Percentiles rank a stretch among this genome's conserved stretches.
Evolutionary conservation across 2,113 vertebrate species (phyloP).

Genomic region (Ptychochromis oligacanthus): DNA sequence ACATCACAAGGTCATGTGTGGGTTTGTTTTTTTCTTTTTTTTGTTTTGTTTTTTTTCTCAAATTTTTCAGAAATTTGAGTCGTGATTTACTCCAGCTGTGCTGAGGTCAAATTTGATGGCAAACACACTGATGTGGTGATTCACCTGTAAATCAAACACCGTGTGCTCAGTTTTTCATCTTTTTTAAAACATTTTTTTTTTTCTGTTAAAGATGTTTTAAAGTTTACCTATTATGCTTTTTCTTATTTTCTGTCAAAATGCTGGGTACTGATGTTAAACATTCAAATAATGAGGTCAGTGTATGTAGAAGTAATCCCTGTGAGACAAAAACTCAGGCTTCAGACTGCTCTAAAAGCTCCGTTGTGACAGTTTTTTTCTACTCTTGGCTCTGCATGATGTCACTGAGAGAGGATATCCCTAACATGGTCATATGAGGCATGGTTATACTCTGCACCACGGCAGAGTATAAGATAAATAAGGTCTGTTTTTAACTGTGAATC

Average conservation of each 20-base stretch:
- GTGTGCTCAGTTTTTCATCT: background rate
- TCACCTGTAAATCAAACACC: background rate
- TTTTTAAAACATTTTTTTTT: background rate
- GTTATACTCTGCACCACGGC: background rate
- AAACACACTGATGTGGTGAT: background rate
- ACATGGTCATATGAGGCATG: too few relatives aligned
- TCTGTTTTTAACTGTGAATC: background rate
- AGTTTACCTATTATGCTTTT: background rate
- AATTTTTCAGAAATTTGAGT: background rate
- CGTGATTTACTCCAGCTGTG: background rate
- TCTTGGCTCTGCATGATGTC: background rate
- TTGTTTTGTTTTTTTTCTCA: too few relatives aligned
- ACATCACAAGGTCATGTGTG: background rate
- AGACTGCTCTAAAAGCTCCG: background rate
- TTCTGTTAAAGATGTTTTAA: background rate
- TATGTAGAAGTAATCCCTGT: background rate
- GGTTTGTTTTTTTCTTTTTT: too few relatives aligned
- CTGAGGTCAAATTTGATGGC: background rate
- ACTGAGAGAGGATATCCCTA: background rate
- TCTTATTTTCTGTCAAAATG: background rate
- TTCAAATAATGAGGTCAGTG: rapidly evolving
- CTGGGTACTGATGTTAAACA: too few relatives aligned
- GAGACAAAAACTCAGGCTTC: background rate
- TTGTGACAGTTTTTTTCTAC: background rate
- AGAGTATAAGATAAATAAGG: background rate